Evolutionary conservation across 2,888 invertebrate species (phyloP), one percentile per base, ranked within the genome.

Genomic region (Drosophila antonietae): DNA sequence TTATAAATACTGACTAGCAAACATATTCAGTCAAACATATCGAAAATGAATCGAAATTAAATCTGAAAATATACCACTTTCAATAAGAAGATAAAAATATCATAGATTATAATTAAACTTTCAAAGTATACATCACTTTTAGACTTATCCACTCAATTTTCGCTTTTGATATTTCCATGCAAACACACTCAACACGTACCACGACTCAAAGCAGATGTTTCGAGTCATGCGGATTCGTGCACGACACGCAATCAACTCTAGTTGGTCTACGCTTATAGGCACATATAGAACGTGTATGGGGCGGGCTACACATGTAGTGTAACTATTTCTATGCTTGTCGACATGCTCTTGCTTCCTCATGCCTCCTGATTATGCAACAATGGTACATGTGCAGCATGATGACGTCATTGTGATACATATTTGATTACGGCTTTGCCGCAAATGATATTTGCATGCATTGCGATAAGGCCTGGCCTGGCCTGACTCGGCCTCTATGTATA

Each of bases 361-460:
- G 33, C 33, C 33, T 10, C 33, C 33, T 1, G 61, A 55, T 77
- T 79, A 77, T 77, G 76, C 76, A 79, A 76, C 18, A 14, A 43
- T 18, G 58, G 23, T 28, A 41, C 18, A 49, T 58, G 57, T 70
- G 76, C 80, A 79, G 51, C 75, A 55, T 52, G 71, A 64, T 77
- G 76, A 77, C 76, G 76, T 67, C 76, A 79, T 63, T 58, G 60
- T 55, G 39, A 52, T 61, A 67, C 51, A 68, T 64, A 79, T 66
- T 79, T 70, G 75, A 70, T 75, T 78, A 76, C 46, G 18, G 31
- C 33, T 49, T 35, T 35, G 35, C 15, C 35, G 41, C 49, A 68
- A 35, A 46, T 23, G 52, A 20, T 60, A 64, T 75, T 67, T 58
- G 78, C 73, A 61, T 61, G 73, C 47, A 39, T 44, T 43, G 53